Percentiles rank a stretch among this genome's conserved stretches.
phyloP scores from a whole-genome alignment of 2,797 vertebrate species.

The Perodicticus potto region DNA sequence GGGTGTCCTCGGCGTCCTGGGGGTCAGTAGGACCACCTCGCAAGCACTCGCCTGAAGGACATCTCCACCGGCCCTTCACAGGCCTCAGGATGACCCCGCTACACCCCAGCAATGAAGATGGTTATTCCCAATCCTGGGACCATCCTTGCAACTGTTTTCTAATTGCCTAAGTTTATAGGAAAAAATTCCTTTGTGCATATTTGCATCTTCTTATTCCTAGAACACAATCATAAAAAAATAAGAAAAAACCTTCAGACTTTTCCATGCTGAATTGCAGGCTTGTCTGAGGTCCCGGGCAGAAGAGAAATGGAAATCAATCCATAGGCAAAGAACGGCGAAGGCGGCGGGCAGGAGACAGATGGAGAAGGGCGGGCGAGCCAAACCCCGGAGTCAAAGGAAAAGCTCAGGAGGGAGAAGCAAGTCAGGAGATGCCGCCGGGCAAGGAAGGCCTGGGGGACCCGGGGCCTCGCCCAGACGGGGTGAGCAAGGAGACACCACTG shows the following conservation, averaged over 20 bases:
- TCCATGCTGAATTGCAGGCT: fast-evolving
- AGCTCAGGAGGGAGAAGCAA: background rate
- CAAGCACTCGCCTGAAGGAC: background rate
- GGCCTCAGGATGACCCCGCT: background rate
- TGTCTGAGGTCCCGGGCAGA: background rate
- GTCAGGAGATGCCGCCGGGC: background rate
- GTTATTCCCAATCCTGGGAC: background rate
- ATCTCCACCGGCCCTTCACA: background rate
- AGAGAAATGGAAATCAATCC: background rate
- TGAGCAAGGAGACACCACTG: background rate
- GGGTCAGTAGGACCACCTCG: background rate
- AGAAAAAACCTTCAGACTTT: background rate
- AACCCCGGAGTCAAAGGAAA: background rate
- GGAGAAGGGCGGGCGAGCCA: background rate
- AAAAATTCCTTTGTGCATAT: background rate
- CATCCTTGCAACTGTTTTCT: constrained; percentile 41
- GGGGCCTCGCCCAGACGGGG: background rate
- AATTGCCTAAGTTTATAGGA: background rate
- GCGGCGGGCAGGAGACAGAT: constrained; percentile 36
- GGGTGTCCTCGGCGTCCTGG: background rate
- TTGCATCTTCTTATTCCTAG: background rate
- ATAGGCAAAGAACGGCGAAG: background rate
- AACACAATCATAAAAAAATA: background rate
- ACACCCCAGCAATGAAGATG: background rate
- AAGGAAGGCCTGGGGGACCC: background rate